A percentile compares a stretch with the other conserved stretches of the same genome.
These are phyloP conservation scores for Acronicta leporina DNA, from an alignment of 2,888 invertebrate genomes.

Conservation along the genomic window DNA sequence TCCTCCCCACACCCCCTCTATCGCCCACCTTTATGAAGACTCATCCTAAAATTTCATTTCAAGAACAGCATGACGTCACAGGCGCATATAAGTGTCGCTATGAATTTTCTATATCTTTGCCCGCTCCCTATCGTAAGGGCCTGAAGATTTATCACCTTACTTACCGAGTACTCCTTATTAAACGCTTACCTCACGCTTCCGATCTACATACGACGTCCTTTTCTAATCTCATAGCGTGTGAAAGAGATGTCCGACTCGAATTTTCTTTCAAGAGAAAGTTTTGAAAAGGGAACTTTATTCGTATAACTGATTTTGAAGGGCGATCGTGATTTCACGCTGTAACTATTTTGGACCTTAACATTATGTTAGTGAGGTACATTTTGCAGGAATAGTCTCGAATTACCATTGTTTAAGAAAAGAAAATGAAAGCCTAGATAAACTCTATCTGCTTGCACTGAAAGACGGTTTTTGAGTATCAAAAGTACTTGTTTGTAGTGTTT, in stretches of 20 bases:
- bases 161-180: conserved; percentile 58
- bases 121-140: conserved; percentile 59
- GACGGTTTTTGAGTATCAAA: conserved; percentile 12
- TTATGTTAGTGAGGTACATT: not conserved
- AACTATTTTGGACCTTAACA: not conserved
- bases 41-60: conserved; percentile 57
- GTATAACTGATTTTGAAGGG: conserved; percentile 22
- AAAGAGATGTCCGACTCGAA: conserved; percentile 52
- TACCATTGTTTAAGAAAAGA: conserved; percentile 1
- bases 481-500: not conserved
- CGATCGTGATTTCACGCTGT: conserved; percentile 1
- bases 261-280: conserved; percentile 63
- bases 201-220: conserved; percentile 36
- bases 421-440: conserved; percentile 4
- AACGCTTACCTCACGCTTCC: conserved; percentile 33
- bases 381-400: rapidly evolving
- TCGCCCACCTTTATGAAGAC: conserved; percentile 32
- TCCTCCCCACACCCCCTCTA: conserved; percentile 13
- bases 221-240: conserved; percentile 42
- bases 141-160: conserved; percentile 75
- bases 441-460: not conserved
- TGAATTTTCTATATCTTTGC: conserved; percentile 60
- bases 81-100: conserved; percentile 53
- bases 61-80: conserved; percentile 68
- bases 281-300: conserved; percentile 63